These are phyloP conservation scores for Wasmannia auropunctata DNA, from an alignment of 1,140 invertebrate genomes.

Conservation along the genomic window DNA sequence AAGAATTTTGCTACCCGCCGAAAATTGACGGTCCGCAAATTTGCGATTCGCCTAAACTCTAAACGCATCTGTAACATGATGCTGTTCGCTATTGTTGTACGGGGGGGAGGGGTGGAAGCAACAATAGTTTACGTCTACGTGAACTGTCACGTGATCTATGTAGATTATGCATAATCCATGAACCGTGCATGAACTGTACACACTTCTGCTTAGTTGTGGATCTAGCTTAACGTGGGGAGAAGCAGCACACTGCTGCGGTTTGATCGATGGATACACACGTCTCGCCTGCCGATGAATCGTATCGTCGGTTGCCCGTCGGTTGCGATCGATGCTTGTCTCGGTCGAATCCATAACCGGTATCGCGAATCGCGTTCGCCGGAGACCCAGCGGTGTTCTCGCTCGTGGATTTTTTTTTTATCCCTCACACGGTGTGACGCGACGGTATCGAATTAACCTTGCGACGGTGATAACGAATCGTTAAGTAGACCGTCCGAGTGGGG, in stretches of 20 bases:
- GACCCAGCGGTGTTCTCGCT: not conserved
- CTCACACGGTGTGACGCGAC: not conserved
- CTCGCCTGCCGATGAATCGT: conserved; percentile 22
- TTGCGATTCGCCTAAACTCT: not conserved
- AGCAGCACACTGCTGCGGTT: conserved; percentile 26
- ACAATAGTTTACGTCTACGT: conserved; percentile 45
- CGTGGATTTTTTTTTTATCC: not conserved
- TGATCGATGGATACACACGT: conserved; percentile 47
- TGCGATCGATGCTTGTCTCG: conserved; percentile 34
- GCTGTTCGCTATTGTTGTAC: conserved; percentile 3
- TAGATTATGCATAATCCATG: conserved; percentile 36
- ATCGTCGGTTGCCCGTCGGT: not conserved
- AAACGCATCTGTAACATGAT: not conserved
- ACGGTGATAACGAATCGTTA: not conserved
- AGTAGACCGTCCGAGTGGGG: not conserved
- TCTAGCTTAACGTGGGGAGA: conserved; percentile 32
- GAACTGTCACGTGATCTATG: conserved; percentile 16
- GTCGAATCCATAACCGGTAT: conserved; percentile 25
- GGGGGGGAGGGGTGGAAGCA: too few species aligned
- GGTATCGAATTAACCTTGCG: conserved; percentile 16
- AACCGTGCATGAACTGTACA: conserved; percentile 47
- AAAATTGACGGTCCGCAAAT: not conserved
- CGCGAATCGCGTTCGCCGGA: not conserved
- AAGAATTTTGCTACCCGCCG: not conserved
- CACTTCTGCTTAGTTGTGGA: conserved; percentile 26